Percentiles rank a stretch among this genome's conserved stretches.
Evolutionary conservation across 2,113 vertebrate genomes (phyloP).

Genomic region (Carassius carassius): DNA sequence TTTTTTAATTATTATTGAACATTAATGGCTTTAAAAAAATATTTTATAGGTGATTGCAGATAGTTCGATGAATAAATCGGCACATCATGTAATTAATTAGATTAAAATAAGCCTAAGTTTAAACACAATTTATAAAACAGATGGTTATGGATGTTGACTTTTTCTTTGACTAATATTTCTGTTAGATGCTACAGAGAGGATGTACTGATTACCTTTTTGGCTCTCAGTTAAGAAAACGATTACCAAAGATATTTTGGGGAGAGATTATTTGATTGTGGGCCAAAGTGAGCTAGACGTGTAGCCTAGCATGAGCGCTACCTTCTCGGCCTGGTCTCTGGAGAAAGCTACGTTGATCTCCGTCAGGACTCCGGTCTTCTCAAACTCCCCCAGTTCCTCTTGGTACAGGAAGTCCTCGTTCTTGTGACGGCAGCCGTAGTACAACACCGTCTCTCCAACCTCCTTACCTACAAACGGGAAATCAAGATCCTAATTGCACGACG

Average conservation of each 20-base stretch:
- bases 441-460: constrained; percentile 87
- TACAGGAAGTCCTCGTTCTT: constrained; percentile 89
- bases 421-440: constrained; percentile 89
- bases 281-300: background rate
- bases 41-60: background rate
- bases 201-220: background rate
- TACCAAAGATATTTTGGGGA: background rate
- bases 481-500: background rate
- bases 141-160: no score
- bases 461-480: constrained; percentile 77
- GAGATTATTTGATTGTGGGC: background rate
- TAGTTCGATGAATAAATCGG: background rate
- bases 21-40: no score
- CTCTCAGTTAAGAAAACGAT: background rate
- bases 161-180: background rate
- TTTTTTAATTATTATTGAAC: no score
- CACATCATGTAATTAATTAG: background rate
- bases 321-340: constrained; percentile 90
- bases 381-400: constrained; percentile 80
- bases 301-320: constrained; percentile 73
- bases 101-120: background rate
- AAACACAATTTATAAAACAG: background rate
- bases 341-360: constrained; percentile 88
- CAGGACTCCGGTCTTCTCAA: constrained; percentile 62
- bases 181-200: background rate